A percentile compares a stretch with the other conserved stretches of the same genome.
Evolutionary conservation across 1,140 invertebrate genomes (phyloP).

Genomic region (Aphaenogaster floridana): DNA sequence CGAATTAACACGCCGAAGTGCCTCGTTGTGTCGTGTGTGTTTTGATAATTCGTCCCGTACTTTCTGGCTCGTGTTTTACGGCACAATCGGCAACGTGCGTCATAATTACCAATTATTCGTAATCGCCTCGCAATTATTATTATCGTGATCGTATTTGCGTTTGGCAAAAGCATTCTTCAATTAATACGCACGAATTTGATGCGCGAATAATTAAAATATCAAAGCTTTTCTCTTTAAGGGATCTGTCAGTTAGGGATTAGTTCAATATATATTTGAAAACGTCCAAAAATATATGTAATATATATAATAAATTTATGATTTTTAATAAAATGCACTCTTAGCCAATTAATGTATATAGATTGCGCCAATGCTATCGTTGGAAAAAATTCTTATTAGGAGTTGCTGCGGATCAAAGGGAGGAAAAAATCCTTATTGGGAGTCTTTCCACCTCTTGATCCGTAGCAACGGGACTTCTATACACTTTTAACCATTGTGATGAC

Average conservation of each 20-base stretch:
- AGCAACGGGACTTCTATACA: too few relatives aligned
- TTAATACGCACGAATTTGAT: background rate
- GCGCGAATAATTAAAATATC: slow-evolving; percentile 16
- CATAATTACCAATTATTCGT: slow-evolving; percentile 48
- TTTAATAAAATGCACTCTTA: background rate
- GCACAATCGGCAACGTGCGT: background rate
- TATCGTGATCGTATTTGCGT: slow-evolving; percentile 24
- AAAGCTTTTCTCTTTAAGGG: background rate
- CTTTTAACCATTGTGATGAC: too few relatives aligned
- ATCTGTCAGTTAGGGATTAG: background rate
- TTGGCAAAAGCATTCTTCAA: background rate
- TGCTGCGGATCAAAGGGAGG: too few relatives aligned
- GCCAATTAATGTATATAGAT: background rate
- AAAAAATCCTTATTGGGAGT: too few relatives aligned
- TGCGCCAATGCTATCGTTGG: background rate
- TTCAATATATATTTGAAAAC: background rate
- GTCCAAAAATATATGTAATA: background rate
- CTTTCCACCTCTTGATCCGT: too few relatives aligned
- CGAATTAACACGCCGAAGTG: slow-evolving; percentile 43
- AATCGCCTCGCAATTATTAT: slow-evolving; percentile 27
- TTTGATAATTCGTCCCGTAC: slow-evolving; percentile 36
- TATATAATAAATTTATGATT: background rate
- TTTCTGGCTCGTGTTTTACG: slow-evolving; percentile 45
- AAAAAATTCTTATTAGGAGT: background rate
- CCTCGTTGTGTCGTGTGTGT: slow-evolving; percentile 9